Base-by-base conservation (phyloP, 2,797 vertebrate genomes). In the Crocidura indochinensis region DNA sequence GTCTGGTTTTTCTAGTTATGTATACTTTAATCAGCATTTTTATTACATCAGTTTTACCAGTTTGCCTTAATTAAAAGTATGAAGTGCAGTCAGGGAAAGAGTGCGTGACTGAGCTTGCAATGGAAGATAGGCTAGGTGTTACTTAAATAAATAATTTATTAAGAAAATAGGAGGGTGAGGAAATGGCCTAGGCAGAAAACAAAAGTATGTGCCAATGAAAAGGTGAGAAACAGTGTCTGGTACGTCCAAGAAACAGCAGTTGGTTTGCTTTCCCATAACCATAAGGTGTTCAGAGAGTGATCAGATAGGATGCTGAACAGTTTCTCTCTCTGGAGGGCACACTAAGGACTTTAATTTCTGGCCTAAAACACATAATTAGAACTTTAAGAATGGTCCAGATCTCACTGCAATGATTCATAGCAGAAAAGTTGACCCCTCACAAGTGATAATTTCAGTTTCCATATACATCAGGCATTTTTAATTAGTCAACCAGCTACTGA, bases 381-480 rank as follows among this genome's bases (percentile, higher is more conserved):
- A 79, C 73, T 38, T 65, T 14, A 51, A 80, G 19, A 74, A 91
- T 3, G 90, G 62, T 44, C 24, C 38, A 79, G 79, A 49, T 6
- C 67, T 80, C 31, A 47, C 27, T 46, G 3, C 38, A 80, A 29
- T 38, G 56, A 87, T 38, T 74, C 62, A 74, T 31, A 46, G 64
- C 65, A 78, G 83, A 72, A 91, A 73, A 83, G 31, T 75, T 65
- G 15, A 75, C 27, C 14, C 51, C 53, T 62, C 38, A 27, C 12
- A 72, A 82, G 83, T 51, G 67, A 77, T 10, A 47, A 91, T 29
- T 44, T 84, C 82, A 46, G 65, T 72, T 87, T 91, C 74, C 49
- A 84, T 19, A 65, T 44, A 53, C 10, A 7, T 31, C 22, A 77
- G 38, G 17, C 19, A 67, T 83, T 65, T 93, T 94, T 94, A 94